Percentiles rank a stretch among this genome's conserved stretches.
Conservation (phyloP, 2,113 vertebrate genomes). For the Bubo scandiacus region DNA sequence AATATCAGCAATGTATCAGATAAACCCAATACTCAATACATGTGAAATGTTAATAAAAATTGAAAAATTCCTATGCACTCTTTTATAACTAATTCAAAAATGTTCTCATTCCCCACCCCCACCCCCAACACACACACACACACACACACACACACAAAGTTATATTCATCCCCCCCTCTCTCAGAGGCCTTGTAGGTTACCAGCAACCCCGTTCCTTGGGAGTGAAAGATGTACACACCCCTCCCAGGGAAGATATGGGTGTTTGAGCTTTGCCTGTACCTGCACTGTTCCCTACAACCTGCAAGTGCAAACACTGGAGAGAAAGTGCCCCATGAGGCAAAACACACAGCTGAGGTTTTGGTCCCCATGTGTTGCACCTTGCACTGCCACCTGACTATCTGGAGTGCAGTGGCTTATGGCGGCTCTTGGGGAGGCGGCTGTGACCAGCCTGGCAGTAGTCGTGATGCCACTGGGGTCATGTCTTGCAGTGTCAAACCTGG, state of each 20-base stretch:
- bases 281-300: background rate
- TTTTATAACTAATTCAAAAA: background rate
- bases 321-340: background rate
- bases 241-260: rapidly evolving
- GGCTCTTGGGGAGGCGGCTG: background rate
- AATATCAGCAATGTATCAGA: background rate
- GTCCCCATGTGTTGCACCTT: rapidly evolving
- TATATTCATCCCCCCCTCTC: background rate
- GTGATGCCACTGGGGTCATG: rapidly evolving
- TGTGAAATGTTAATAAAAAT: background rate
- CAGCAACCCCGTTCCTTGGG: background rate
- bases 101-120: background rate
- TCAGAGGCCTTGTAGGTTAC: background rate
- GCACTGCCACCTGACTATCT: rapidly evolving
- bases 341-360: background rate
- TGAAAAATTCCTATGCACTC: rapidly evolving
- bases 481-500: background rate
- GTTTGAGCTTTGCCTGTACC: background rate
- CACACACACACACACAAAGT: too few relatives aligned
- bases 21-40: background rate
- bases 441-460: background rate
- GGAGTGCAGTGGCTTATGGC: background rate
- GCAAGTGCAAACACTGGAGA: rapidly evolving
- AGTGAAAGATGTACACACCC: rapidly evolving
- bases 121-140: too few relatives aligned